Conservation (phyloP, 2,113 vertebrate species). For the Gnathonemus echidnorhynchus region DNA sequence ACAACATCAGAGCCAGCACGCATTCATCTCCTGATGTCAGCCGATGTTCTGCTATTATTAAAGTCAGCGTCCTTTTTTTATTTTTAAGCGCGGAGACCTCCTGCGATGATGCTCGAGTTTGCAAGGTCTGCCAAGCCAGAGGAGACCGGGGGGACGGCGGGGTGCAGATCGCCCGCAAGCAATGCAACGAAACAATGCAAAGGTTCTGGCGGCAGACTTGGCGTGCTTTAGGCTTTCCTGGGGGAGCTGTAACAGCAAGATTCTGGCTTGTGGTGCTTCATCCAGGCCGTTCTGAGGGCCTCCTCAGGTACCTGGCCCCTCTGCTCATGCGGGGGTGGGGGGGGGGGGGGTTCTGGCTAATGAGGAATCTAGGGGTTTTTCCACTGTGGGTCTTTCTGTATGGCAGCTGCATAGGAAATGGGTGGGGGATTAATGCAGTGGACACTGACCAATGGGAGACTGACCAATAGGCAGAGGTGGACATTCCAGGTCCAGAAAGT, state of each 20-base stretch:
- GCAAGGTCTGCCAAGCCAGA: constrained; percentile 1
- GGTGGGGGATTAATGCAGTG: not conserved
- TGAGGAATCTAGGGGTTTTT: not conserved
- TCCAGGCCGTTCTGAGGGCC: not conserved
- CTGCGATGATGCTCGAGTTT: not conserved
- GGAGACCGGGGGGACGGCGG: not conserved
- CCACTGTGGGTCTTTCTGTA: not conserved
- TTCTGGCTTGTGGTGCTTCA: not conserved
- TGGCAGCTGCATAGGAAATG: not conserved
- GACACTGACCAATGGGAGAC: not conserved
- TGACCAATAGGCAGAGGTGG: not conserved
- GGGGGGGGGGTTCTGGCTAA: not conserved
- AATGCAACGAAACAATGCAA: not conserved
- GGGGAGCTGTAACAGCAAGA: not conserved
- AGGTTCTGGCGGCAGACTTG: not conserved
- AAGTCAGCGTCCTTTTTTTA: not conserved
- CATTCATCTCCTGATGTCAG: not conserved
- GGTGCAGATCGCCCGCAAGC: not conserved
- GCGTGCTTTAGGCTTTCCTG: constrained; percentile 1
- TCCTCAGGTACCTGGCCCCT: not conserved
- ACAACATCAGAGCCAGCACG: not conserved
- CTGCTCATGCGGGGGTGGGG: not conserved
- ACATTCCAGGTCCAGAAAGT: too few relatives aligned
- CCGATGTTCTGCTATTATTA: not conserved
- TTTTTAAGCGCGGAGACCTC: not conserved